phyloP scores from a whole-genome alignment of 2,888 invertebrate genomes.

The Acrobasis repandana region DNA sequence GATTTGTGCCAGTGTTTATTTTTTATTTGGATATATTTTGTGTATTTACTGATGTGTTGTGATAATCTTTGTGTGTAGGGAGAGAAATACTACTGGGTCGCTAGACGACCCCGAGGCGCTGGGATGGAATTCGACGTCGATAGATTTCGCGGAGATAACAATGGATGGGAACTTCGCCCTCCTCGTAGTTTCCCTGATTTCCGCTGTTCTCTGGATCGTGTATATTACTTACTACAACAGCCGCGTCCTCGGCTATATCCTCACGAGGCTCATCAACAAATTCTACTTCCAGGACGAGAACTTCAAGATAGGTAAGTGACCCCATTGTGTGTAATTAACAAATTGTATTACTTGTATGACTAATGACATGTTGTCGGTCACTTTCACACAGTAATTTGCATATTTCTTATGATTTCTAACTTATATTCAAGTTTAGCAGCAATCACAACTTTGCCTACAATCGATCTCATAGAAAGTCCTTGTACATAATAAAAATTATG shows the following conservation, averaged over 20 bases:
- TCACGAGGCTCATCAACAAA: constrained; percentile 94
- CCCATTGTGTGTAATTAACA: constrained; percentile 25
- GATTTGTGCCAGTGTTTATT: constrained; percentile 47
- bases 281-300: constrained; percentile 93
- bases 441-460: neutral
- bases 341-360: constrained; percentile 3
- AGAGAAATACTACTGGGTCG: constrained; percentile 54
- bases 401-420: neutral
- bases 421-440: neutral
- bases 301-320: constrained; percentile 91
- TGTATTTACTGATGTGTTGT: constrained; percentile 9
- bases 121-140: constrained; percentile 84
- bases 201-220: constrained; percentile 94
- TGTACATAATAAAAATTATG: too few species aligned
- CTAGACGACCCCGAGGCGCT: constrained; percentile 64
- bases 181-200: constrained; percentile 90
- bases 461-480: too few species aligned
- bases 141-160: constrained; percentile 86
- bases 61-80: constrained; percentile 50
- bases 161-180: constrained; percentile 89
- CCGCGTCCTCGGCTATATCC: constrained; percentile 93
- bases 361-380: constrained; percentile 9
- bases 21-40: neutral
- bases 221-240: constrained; percentile 98
- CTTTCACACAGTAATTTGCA: constrained; percentile 3